Percentiles rank a stretch among this genome's conserved stretches.
phyloP scores from a whole-genome alignment of 1,140 invertebrate genomes.

The Augochlora pura region DNA sequence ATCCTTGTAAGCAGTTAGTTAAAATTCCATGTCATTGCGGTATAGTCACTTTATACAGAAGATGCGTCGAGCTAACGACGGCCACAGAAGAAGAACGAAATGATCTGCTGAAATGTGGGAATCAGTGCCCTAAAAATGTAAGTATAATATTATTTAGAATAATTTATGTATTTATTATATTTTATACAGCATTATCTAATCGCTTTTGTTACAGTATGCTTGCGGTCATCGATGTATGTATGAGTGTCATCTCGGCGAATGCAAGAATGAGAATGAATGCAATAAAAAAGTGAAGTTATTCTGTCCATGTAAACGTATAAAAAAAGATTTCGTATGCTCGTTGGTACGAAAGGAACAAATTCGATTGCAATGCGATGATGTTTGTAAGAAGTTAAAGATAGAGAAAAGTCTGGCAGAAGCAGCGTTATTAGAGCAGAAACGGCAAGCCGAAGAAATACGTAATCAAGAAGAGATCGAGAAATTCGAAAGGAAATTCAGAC shows the following conservation, averaged over 20 bases:
- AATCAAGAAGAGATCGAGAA: constrained; percentile 86
- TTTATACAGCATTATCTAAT: constrained; percentile 48
- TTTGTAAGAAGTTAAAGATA: constrained; percentile 82
- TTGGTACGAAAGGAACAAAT: constrained; percentile 80
- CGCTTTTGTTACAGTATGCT: constrained; percentile 80
- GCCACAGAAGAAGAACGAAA: constrained; percentile 79
- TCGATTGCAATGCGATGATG: constrained; percentile 83
- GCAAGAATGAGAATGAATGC: constrained; percentile 82
- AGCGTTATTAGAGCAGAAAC: constrained; percentile 80
- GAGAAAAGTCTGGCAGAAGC: constrained; percentile 80
- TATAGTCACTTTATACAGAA: constrained; percentile 86
- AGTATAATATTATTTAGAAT: constrained; percentile 62
- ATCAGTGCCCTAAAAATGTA: constrained; percentile 93
- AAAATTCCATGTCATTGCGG: constrained; percentile 90
- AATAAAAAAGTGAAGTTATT: constrained; percentile 89
- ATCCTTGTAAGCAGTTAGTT: constrained; percentile 86
- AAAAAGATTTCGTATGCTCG: constrained; percentile 88
- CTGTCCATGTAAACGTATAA: constrained; percentile 90
- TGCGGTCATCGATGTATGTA: constrained; percentile 85
- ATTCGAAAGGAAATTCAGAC: constrained; percentile 87
- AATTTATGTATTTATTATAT: background rate
- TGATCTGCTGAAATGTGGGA: constrained; percentile 86
- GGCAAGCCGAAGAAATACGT: constrained; percentile 83
- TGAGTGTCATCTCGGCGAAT: constrained; percentile 82
- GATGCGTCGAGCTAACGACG: constrained; percentile 85